Percentiles rank a stretch among this genome's conserved stretches.
Evolutionary conservation across 2,888 invertebrate species (phyloP).

Genomic region (Papilio protenor): DNA sequence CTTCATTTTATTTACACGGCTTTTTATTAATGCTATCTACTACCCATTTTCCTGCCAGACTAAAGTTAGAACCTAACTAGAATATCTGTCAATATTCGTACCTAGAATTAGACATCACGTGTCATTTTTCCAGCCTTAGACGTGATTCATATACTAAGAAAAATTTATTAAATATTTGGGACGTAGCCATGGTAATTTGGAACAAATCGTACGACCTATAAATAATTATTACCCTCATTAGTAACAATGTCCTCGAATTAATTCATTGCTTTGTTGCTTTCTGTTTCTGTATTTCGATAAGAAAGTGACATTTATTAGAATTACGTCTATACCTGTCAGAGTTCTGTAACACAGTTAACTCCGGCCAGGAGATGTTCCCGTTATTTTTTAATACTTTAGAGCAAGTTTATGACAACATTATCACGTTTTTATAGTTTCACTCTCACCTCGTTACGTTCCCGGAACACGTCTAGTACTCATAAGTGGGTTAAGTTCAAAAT

Average conservation of each 20-base stretch:
- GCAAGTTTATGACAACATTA: constrained; percentile 35
- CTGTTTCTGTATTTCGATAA: constrained; percentile 18
- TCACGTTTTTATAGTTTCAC: constrained; percentile 38
- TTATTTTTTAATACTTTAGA: constrained; percentile 27
- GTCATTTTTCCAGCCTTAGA: background rate
- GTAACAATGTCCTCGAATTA: constrained; percentile 6
- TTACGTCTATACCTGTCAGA: constrained; percentile 8
- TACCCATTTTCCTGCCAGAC: too few species aligned
- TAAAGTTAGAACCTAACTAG: too few species aligned
- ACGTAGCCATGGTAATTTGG: background rate
- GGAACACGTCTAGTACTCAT: constrained; percentile 12
- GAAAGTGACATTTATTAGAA: constrained; percentile 16
- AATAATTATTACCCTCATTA: constrained; percentile 13
- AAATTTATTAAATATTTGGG: background rate
- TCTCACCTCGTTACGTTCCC: constrained; percentile 40
- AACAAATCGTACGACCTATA: constrained; percentile 11
- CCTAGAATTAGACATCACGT: too few species aligned
- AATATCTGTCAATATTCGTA: too few species aligned
- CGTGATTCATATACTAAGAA: background rate
- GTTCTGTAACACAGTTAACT: background rate
- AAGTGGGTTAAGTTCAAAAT: background rate
- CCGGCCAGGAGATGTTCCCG: constrained; percentile 3
- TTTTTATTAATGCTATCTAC: too few species aligned
- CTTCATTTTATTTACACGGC: too few species aligned
- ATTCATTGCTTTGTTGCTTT: constrained; percentile 3